A percentile compares a stretch with the other conserved stretches of the same genome.
phyloP scores from a whole-genome alignment of 1,140 invertebrate species.

The Amyelois transitella region DNA sequence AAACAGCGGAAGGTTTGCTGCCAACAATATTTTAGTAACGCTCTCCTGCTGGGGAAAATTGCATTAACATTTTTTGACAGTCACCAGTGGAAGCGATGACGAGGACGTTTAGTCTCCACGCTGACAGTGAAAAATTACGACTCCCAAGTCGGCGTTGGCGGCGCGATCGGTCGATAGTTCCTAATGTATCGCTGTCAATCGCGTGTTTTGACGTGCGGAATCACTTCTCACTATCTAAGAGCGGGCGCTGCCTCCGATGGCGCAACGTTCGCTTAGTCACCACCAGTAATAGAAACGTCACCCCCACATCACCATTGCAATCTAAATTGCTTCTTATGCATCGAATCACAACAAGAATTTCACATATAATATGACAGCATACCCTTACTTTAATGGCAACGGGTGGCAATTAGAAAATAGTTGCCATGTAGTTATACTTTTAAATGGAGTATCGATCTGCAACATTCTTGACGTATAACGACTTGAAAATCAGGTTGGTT shows the following conservation, averaged over 20 bases:
- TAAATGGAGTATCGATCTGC: slow-evolving; percentile 3
- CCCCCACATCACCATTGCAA: slow-evolving; percentile 34
- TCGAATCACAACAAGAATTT: background rate
- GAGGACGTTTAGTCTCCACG: slow-evolving; percentile 47
- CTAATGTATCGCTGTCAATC: slow-evolving; percentile 69
- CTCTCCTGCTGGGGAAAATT: slow-evolving; percentile 36
- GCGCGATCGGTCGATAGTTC: slow-evolving; percentile 56
- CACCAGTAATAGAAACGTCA: slow-evolving; percentile 44
- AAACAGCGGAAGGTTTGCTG: slow-evolving; percentile 19
- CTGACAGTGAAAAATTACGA: slow-evolving; percentile 68
- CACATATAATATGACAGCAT: background rate
- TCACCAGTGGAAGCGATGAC: slow-evolving; percentile 58
- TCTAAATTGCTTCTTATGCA: slow-evolving; percentile 31
- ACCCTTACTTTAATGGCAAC: background rate
- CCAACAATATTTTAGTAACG: slow-evolving; percentile 34
- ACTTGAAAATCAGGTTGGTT: slow-evolving; percentile 13
- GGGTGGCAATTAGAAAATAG: background rate
- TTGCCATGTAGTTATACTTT: background rate
- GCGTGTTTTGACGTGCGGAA: slow-evolving; percentile 58
- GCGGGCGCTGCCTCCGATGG: slow-evolving; percentile 21
- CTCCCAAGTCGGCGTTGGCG: slow-evolving; percentile 36
- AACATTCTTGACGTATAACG: slow-evolving; percentile 27
- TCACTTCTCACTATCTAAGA: slow-evolving; percentile 49
- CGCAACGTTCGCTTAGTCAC: slow-evolving; percentile 49
- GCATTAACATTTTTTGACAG: slow-evolving; percentile 58